Percentiles rank a stretch among this genome's conserved stretches.
These are phyloP conservation scores for Apis cerana DNA, from an alignment of 1,140 invertebrate species.

Conservation along the genomic window DNA sequence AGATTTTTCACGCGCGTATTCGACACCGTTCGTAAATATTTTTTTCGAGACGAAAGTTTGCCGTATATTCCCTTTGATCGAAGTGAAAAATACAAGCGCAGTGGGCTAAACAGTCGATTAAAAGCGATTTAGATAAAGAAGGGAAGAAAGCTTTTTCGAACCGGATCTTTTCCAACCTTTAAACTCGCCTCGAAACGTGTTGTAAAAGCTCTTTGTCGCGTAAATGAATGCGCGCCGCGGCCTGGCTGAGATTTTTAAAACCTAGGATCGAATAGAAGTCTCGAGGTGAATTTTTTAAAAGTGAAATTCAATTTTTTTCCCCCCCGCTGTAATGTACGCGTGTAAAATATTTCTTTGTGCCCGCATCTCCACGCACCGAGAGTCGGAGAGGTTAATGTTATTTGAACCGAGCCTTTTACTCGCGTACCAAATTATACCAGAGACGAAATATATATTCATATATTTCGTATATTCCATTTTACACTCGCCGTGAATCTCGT, in stretches of 20 bases:
- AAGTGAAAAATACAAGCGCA: background rate
- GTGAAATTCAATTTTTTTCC: conserved; percentile 9
- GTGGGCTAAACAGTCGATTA: background rate
- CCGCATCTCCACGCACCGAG: background rate
- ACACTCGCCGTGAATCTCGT: too few species aligned
- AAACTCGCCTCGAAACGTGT: background rate
- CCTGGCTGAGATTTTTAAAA: background rate
- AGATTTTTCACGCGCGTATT: background rate
- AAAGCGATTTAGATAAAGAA: background rate
- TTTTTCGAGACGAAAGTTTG: background rate
- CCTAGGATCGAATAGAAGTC: background rate
- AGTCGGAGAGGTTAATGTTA: background rate
- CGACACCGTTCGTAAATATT: conserved; percentile 15
- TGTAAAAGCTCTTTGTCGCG: conserved; percentile 15
- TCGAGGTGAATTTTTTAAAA: conserved; percentile 17
- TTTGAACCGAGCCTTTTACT: background rate
- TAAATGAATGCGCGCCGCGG: background rate
- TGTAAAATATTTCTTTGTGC: background rate
- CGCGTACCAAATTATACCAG: background rate
- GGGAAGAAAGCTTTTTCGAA: background rate
- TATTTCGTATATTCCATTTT: too few species aligned
- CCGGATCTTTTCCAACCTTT: conserved; percentile 6
- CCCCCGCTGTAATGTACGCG: background rate
- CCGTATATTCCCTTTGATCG: background rate
- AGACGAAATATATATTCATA: background rate